A percentile compares a stretch with the other conserved stretches of the same genome.
Evolutionary conservation across 2,797 vertebrate genomes (phyloP).

Genomic region (Scolopax rusticola): DNA sequence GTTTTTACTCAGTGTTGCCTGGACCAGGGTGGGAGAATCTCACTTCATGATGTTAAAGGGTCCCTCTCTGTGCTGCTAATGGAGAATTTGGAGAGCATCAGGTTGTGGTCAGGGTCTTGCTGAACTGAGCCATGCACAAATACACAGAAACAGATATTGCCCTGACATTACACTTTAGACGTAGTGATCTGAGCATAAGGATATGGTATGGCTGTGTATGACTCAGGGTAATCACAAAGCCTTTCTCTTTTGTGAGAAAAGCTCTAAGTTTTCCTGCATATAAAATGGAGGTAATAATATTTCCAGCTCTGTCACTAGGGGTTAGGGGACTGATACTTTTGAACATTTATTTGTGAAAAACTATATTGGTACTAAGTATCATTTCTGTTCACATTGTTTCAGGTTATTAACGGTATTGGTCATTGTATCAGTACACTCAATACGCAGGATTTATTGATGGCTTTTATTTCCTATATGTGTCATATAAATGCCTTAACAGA

Average conservation of each 20-base stretch:
- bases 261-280: neutral
- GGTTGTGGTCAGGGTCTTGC: neutral
- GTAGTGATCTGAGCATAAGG: neutral
- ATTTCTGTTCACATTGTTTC: conserved; percentile 55
- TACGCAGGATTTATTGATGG: conserved; percentile 66
- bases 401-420: conserved; percentile 66
- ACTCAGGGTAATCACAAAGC: neutral
- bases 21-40: neutral
- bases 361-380: conserved; percentile 35
- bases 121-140: neutral
- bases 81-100: neutral
- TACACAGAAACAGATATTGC: neutral
- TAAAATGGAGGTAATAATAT: neutral
- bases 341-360: conserved; percentile 21
- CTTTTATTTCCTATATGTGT: conserved; percentile 79
- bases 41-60: neutral
- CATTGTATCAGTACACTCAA: conserved; percentile 57
- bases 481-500: conserved; percentile 81
- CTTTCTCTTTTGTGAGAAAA: neutral
- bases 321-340: conserved; percentile 9
- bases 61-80: neutral
- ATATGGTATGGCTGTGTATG: neutral
- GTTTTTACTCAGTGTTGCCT: neutral
- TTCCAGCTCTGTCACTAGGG: neutral
- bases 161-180: neutral